Conservation (phyloP, 2,888 invertebrate species). For the Cerastoderma edule region DNA sequence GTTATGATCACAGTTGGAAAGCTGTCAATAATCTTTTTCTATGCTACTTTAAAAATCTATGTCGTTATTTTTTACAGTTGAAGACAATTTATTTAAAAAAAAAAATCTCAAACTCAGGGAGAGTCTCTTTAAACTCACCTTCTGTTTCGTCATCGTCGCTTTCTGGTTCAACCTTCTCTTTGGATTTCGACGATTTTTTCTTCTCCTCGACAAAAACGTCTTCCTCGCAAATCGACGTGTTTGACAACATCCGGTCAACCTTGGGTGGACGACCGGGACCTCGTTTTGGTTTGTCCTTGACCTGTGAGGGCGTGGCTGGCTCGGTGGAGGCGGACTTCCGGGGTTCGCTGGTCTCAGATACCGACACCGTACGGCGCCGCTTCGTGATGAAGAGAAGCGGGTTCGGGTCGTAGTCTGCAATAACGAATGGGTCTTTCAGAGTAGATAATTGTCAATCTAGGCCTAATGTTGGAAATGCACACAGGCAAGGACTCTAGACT, state of each 20-base stretch:
- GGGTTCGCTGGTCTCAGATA: constrained; percentile 68
- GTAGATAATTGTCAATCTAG: no score
- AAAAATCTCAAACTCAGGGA: no score
- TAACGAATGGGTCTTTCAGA: constrained; percentile 34
- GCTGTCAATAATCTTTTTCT: no score
- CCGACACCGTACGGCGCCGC: constrained; percentile 88
- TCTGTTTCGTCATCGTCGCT: constrained; percentile 8
- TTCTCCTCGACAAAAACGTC: constrained; percentile 54
- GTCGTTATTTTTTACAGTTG: no score
- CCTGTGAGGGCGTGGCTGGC: neutral
- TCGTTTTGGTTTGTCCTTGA: constrained; percentile 58
- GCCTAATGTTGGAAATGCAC: no score
- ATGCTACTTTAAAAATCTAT: no score
- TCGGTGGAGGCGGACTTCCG: constrained; percentile 49
- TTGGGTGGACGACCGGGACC: constrained; percentile 71
- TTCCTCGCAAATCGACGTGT: constrained; percentile 51
- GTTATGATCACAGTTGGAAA: no score
- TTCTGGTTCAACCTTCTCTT: neutral
- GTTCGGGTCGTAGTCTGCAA: constrained; percentile 92
- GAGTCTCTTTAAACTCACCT: no score
- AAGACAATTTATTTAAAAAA: no score
- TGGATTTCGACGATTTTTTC: constrained; percentile 22
- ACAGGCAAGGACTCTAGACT: no score
- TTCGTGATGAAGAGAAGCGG: constrained; percentile 91
- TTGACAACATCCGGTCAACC: constrained; percentile 47